Base-by-base conservation (phyloP, 2,797 vertebrate species). In the Octomys mimax region DNA sequence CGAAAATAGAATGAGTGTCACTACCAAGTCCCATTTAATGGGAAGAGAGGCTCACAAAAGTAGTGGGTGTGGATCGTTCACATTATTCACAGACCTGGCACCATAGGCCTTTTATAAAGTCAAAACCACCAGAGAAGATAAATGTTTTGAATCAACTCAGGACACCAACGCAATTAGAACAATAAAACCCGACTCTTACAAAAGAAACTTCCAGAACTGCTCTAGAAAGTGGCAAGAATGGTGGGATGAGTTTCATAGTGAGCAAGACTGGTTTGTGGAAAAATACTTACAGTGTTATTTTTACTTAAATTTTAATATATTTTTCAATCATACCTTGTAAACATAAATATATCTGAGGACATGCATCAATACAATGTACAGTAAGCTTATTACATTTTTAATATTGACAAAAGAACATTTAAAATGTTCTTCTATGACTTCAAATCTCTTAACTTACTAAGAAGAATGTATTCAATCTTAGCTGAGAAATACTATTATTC, bases 381-480 rank as follows among this genome's bases (percentile, higher is more conserved):
- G 79, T 49, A 80, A 52, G 7, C 13, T 68, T 79, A 31, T 33
- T 80, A 78, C 46, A 57, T 62, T 94, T 77, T 95, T 92, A 79
- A 85, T 91, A 66, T 81, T 19, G 92, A 10, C 22, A 52, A 68
- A 6, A 33, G 33, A 68, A 33, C 16, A 68, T 84, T 78, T 26
- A 49, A 94, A 87, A 24, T 87, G 7, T 6, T 91, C 28, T 52
- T 86, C 52, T 75, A 9, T 59, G n/a, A 39, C 46, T 97, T 90
- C 36, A 12, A 24, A 57, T 52, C 4, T 6, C 46, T 79, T 92
- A 49, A n/a, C 11, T 61, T 93, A 7, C 33, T 31, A 52, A 13
- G 0, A 94, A n/a, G 68, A 54, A 21, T 75, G 21, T 46, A 70
- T 66, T 22, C 52, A 49, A 80, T 7, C 1, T n/a, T 1, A 93